Percentiles rank a stretch among this genome's conserved stretches.
phyloP scores from a whole-genome alignment of 35 echinoderm and acorn worm genomes.

The Ptychodera flava region DNA sequence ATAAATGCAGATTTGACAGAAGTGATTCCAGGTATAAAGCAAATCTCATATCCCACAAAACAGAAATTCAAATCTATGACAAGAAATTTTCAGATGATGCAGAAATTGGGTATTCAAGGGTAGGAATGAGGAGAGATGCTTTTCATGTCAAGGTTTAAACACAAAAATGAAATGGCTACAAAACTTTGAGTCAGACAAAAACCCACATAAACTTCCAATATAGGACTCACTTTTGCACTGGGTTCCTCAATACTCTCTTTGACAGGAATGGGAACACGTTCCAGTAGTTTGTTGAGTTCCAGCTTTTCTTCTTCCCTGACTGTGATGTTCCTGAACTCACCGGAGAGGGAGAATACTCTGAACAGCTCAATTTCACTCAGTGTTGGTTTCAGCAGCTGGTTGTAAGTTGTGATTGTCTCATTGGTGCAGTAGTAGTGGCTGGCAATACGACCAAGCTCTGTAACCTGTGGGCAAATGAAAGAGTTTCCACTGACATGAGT shows the following conservation, averaged over 20 bases:
- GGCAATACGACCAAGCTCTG: constrained; percentile 93
- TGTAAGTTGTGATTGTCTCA: constrained; percentile 92
- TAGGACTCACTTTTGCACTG: constrained; percentile 74
- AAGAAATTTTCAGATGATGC: too few relatives aligned
- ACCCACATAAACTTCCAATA: too few relatives aligned
- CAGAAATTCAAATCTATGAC: too few relatives aligned
- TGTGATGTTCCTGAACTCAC: constrained; percentile 91
- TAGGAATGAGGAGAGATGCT: too few relatives aligned
- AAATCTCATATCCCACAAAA: too few relatives aligned
- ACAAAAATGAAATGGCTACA: too few relatives aligned
- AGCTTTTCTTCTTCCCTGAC: constrained; percentile 99
- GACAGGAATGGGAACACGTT: constrained; percentile 94
- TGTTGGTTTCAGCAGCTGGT: constrained; percentile 85
- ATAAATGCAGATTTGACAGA: too few relatives aligned
- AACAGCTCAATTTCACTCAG: constrained; percentile 97
- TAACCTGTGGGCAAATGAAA: constrained; percentile 41
- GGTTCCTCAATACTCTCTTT: constrained; percentile 99
- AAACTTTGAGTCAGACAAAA: too few relatives aligned
- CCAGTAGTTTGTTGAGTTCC: constrained; percentile 83
- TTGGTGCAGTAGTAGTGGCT: constrained; percentile 99
- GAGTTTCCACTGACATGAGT: neutral
- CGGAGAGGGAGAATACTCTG: constrained; percentile 90
- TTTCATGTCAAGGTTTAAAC: too few relatives aligned
- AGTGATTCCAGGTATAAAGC: too few relatives aligned
- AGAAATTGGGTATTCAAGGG: too few relatives aligned